Evolutionary conservation across 2,888 invertebrate species (phyloP).

Genomic region (Coelopa pilipes): DNA sequence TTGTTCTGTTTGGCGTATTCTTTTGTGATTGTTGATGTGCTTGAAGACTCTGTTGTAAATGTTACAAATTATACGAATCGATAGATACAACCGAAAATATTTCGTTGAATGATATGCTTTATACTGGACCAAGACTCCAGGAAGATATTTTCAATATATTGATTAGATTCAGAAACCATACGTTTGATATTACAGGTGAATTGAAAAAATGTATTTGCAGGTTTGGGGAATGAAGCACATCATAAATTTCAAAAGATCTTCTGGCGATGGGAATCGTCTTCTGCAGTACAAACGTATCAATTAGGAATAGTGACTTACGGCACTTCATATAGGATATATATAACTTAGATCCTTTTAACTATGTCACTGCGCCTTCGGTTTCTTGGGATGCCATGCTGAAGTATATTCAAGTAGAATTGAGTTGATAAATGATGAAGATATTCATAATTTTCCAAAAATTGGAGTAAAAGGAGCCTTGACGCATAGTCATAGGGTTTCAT

Average conservation of each 20-base stretch:
- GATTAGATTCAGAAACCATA: neutral
- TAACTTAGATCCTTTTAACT: too few species aligned
- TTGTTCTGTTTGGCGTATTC: too few species aligned
- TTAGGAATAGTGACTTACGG: constrained; percentile 5
- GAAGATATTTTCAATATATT: neutral
- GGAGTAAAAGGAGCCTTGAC: too few species aligned
- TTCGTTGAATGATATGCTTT: neutral
- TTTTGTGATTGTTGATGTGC: too few species aligned
- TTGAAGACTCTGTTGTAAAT: too few species aligned
- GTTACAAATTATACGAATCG: too few species aligned
- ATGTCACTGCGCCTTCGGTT: too few species aligned
- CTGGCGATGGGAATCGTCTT: neutral
- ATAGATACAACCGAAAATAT: neutral
- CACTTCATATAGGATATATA: constrained; percentile 12
- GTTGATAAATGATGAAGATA: too few species aligned
- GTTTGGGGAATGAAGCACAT: neutral
- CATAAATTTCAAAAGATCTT: neutral
- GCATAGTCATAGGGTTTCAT: too few species aligned
- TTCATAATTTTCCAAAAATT: too few species aligned
- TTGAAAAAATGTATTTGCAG: neutral
- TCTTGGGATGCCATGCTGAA: too few species aligned
- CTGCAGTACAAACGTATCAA: neutral
- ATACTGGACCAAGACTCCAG: neutral
- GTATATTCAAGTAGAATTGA: too few species aligned
- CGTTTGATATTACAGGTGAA: neutral